Conservation (phyloP, 2,113 vertebrate species). For the Eretmochelys imbricata region DNA sequence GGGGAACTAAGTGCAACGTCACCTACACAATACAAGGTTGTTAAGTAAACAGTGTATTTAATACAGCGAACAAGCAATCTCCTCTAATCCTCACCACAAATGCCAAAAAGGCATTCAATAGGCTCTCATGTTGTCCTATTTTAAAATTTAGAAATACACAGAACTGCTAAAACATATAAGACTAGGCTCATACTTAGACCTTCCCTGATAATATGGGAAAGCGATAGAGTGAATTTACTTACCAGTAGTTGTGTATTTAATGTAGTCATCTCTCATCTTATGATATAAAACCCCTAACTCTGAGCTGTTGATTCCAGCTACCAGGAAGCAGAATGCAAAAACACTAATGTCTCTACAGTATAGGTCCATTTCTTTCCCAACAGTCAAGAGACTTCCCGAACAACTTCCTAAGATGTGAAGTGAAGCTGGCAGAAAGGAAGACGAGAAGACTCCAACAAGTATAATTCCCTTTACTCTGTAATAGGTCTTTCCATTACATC, state of each 20-base stretch:
- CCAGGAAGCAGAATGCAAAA: neutral
- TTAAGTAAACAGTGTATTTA: constrained; percentile 21
- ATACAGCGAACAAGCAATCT: constrained; percentile 11
- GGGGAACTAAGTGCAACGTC: constrained; percentile 50
- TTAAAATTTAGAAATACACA: constrained; percentile 7
- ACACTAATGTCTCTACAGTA: neutral
- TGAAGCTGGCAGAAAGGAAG: neutral
- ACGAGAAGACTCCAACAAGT: neutral
- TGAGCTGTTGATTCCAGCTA: neutral
- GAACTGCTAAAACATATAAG: constrained; percentile 16
- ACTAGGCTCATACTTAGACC: neutral
- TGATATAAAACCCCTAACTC: neutral
- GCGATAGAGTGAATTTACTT: neutral
- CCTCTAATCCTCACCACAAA: neutral
- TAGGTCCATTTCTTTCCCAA: neutral
- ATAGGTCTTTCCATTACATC: neutral
- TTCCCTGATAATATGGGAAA: neutral
- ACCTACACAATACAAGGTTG: neutral
- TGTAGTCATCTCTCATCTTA: neutral
- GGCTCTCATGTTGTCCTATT: neutral
- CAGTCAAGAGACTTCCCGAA: neutral
- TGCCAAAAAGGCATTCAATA: neutral
- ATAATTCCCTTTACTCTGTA: neutral
- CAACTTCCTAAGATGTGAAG: neutral
- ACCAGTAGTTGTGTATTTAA: neutral